Base-by-base conservation (phyloP, 2,888 invertebrate species). In the Andricus quercusramuli region DNA sequence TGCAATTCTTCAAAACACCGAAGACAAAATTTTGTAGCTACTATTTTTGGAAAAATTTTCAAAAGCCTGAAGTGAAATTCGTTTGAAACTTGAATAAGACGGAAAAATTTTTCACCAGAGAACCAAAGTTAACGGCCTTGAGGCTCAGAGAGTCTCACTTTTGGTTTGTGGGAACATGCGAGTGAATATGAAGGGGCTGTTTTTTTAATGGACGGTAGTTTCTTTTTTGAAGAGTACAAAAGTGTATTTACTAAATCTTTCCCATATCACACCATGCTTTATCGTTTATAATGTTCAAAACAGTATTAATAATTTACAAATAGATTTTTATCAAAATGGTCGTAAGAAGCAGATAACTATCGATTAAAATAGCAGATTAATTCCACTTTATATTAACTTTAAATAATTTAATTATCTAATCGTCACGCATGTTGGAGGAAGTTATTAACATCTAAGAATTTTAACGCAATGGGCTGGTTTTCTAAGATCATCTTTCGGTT, bases 371-470 rank as follows among this genome's bases (percentile, higher is more conserved):
- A 51, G 29, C 70, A 47, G 29, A 70, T 70, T 70, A 70, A 70
- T 51, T 17, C 29, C 29, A 70, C n/a, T 51, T 32, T 51, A 51
- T 11, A 32, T 70, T 51, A 70, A 70, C 51, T 70, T 70, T 25
- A 13, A 25, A 25, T 51, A 51, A 70, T 70, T 51, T 47, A 70
- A 70, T 70, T 29, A n/a, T 70, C 70, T 70, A 70, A 70, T 70
- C 70, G 29, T 47, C 51, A 70, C 70, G 70, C 70, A 70, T 70
- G 70, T 70, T 70, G 70, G 51, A 51, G n/a, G 70, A 70, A 70
- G 29, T 51, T 70, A 70, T 70, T 70, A 70, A 70, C 51, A 32
- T 29, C 51, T 70, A 25, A 68, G 6, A n/a, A 29, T 47, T 47
- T 51, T 51, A 70, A 70, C 20, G 70, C 20, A 51, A 51, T 47